These are phyloP conservation scores for Myotis myotis DNA, from an alignment of 2,797 vertebrate genomes.

Conservation along the genomic window DNA sequence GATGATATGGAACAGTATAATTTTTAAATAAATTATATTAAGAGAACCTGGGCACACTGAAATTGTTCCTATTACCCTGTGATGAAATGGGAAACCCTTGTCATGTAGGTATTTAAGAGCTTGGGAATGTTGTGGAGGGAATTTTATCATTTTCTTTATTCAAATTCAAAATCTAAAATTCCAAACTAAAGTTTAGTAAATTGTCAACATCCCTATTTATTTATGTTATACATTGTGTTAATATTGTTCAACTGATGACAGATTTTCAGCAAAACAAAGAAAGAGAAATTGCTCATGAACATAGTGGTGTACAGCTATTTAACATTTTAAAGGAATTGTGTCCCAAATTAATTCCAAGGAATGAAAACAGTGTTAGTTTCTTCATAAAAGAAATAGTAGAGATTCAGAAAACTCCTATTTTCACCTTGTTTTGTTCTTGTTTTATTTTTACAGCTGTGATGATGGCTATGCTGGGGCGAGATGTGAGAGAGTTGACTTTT, in stretches of 20 bases:
- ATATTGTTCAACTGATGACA: not conserved
- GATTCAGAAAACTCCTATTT: not conserved
- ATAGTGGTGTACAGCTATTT: not conserved
- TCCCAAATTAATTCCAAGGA: not conserved
- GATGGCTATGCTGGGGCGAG: slow-evolving; percentile 87
- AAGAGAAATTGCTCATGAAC: not conserved
- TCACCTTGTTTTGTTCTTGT: not conserved
- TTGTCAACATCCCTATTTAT: not conserved
- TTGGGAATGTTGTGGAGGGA: not conserved
- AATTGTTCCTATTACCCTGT: not conserved
- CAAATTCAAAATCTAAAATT: not conserved
- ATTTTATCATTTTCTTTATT: not conserved
- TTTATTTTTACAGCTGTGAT: slow-evolving; percentile 86
- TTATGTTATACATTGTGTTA: not conserved
- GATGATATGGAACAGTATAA: not conserved
- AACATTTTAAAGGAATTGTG: not conserved
- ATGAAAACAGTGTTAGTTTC: not conserved
- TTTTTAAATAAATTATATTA: not conserved
- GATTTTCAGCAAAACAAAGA: not conserved
- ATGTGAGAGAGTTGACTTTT: slow-evolving; percentile 89
- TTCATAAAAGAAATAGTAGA: not conserved
- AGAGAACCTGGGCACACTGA: not conserved
- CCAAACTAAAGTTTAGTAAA: not conserved
- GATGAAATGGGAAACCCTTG: not conserved
- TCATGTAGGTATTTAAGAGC: not conserved